Evolutionary conservation across 2,797 vertebrate genomes (phyloP).

Genomic region (Adrianichthys oophorus): DNA sequence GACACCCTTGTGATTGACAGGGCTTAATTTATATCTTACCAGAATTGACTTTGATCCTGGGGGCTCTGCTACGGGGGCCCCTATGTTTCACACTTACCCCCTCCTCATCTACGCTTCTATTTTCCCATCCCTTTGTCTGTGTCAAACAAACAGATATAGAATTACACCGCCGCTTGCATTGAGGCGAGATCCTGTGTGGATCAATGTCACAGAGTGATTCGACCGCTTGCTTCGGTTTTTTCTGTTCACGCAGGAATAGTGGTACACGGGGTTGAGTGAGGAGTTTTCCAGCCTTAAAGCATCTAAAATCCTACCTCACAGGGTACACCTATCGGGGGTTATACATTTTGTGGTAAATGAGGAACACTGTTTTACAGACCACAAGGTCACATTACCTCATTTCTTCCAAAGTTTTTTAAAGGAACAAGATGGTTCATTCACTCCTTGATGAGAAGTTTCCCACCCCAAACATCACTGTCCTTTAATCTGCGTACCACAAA

Average conservation of each 20-base stretch:
- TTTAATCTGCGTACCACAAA: too few relatives aligned
- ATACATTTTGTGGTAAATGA: too few relatives aligned
- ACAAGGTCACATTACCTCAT: too few relatives aligned
- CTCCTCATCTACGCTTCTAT: constrained; percentile 19
- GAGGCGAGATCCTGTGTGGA: constrained; percentile 60
- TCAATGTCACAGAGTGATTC: constrained; percentile 52
- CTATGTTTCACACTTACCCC: constrained; percentile 83
- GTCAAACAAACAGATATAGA: constrained; percentile 87
- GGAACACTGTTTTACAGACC: too few relatives aligned
- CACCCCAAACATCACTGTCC: too few relatives aligned
- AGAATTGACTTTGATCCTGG: constrained; percentile 93
- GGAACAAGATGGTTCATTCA: too few relatives aligned
- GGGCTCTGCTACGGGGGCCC: constrained; percentile 82
- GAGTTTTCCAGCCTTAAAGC: too few relatives aligned
- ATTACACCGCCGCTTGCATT: constrained; percentile 78
- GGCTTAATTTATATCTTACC: constrained; percentile 89
- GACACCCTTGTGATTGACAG: constrained; percentile 87
- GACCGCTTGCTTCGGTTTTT: constrained; percentile 25
- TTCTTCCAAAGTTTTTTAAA: too few relatives aligned
- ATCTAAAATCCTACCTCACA: too few relatives aligned
- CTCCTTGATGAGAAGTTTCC: too few relatives aligned
- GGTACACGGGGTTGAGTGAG: constrained; percentile 22
- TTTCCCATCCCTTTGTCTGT: constrained; percentile 46
- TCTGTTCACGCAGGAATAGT: constrained; percentile 7
- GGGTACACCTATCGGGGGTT: too few relatives aligned